Conservation (phyloP, 2,888 invertebrate species). For the Parnassius mnemosyne region DNA sequence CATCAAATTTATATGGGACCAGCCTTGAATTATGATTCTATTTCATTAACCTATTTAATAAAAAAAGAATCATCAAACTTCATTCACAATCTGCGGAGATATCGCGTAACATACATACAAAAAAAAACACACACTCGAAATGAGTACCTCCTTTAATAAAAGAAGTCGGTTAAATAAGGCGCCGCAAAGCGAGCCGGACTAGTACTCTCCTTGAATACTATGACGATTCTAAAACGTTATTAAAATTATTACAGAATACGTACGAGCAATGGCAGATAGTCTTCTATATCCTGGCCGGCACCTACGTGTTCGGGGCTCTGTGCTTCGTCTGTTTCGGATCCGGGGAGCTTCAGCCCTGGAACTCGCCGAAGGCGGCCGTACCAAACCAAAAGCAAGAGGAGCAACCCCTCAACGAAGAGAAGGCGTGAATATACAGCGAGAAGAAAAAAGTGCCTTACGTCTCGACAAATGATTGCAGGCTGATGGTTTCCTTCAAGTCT, state of each 20-base stretch:
- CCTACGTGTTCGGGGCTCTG: constrained; percentile 85
- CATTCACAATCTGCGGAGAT: too few species aligned
- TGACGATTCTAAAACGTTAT: too few species aligned
- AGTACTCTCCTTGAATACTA: too few species aligned
- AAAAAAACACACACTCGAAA: too few species aligned
- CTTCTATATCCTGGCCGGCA: constrained; percentile 88
- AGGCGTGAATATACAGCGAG: constrained; percentile 41
- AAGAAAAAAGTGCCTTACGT: neutral
- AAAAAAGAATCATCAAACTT: too few species aligned
- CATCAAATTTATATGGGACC: too few species aligned
- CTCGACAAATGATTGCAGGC: neutral
- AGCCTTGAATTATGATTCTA: too few species aligned
- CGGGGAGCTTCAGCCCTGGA: constrained; percentile 82
- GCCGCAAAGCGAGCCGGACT: too few species aligned
- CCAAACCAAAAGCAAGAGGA: constrained; percentile 48
- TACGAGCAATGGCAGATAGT: constrained; percentile 88
- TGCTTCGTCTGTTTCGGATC: constrained; percentile 83
- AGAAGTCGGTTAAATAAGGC: too few species aligned
- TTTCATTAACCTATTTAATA: too few species aligned
- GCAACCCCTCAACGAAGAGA: constrained; percentile 65
- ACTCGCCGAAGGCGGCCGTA: constrained; percentile 36
- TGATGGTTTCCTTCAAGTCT: neutral
- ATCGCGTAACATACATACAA: too few species aligned
- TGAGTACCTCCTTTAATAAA: too few species aligned
- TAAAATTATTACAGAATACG: constrained; percentile 4